These are phyloP conservation scores for Platichthys stellatus DNA, from an alignment of 2,113 vertebrate species.

Conservation along the genomic window DNA sequence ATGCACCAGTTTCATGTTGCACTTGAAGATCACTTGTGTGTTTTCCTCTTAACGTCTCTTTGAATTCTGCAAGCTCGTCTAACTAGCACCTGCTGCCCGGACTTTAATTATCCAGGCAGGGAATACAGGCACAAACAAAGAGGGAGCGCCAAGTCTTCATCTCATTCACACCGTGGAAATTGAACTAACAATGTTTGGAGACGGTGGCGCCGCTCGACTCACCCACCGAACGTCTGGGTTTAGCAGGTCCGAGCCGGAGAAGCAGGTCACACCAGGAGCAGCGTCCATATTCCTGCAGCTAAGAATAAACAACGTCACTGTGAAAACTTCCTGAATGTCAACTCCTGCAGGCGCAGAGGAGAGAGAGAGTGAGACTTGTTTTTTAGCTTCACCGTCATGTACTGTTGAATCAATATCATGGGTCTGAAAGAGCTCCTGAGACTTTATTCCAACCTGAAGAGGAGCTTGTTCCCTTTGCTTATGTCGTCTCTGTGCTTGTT, in stretches of 20 bases:
- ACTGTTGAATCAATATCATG: neutral
- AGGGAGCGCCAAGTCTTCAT: constrained; percentile 45
- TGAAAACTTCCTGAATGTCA: constrained; percentile 21
- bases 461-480: too few species aligned
- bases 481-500: too few species aligned
- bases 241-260: neutral
- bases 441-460: neutral
- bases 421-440: constrained; percentile 1
- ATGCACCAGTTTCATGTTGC: neutral
- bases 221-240: neutral
- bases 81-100: constrained; percentile 57
- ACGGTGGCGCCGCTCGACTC: neutral
- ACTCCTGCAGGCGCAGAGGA: neutral
- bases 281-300: neutral
- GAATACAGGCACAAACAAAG: constrained; percentile 45
- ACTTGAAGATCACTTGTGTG: neutral
- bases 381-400: neutral
- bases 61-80: constrained; percentile 33
- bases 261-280: neutral
- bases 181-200: constrained; percentile 38
- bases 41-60: too few species aligned
- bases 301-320: constrained; percentile 10
- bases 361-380: neutral
- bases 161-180: constrained; percentile 40
- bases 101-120: constrained; percentile 69